phyloP scores from a whole-genome alignment of 2,113 vertebrate species.

The Crotalus helleri region DNA sequence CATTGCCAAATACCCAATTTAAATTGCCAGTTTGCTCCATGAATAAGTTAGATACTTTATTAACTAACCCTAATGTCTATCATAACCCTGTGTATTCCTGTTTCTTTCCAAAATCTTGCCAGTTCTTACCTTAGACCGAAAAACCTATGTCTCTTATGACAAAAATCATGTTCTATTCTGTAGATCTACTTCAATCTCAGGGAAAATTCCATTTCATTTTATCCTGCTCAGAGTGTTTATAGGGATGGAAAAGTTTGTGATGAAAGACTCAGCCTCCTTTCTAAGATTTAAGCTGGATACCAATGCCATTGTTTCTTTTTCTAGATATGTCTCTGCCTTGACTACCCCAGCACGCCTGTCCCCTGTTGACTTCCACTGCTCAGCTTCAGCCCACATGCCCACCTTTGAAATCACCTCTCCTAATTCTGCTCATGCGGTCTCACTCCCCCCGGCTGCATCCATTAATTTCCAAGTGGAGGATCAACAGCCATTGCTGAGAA shows the following conservation, averaged over 20 bases:
- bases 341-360: slow-evolving; percentile 95
- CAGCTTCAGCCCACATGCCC: slow-evolving; percentile 89
- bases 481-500: slow-evolving; percentile 88
- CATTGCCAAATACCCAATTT: background rate
- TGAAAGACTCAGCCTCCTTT: background rate
- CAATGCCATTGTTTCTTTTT: slow-evolving; percentile 29
- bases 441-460: slow-evolving; percentile 87
- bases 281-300: background rate
- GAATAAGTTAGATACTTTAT: background rate
- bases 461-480: slow-evolving; percentile 86
- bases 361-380: slow-evolving; percentile 94
- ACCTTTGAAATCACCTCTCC: slow-evolving; percentile 96
- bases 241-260: background rate
- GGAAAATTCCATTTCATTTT: background rate
- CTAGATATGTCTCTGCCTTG: slow-evolving; percentile 94
- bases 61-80: background rate
- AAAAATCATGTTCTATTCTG: background rate
- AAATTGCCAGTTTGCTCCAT: background rate
- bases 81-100: background rate
- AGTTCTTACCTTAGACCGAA: background rate
- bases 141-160: background rate
- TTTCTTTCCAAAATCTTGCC: background rate
- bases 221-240: background rate
- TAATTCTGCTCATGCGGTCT: slow-evolving; percentile 88
- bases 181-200: background rate